Evolutionary conservation across 2,888 invertebrate species (phyloP).

Genomic region (Synanthedon tipuliformis): DNA sequence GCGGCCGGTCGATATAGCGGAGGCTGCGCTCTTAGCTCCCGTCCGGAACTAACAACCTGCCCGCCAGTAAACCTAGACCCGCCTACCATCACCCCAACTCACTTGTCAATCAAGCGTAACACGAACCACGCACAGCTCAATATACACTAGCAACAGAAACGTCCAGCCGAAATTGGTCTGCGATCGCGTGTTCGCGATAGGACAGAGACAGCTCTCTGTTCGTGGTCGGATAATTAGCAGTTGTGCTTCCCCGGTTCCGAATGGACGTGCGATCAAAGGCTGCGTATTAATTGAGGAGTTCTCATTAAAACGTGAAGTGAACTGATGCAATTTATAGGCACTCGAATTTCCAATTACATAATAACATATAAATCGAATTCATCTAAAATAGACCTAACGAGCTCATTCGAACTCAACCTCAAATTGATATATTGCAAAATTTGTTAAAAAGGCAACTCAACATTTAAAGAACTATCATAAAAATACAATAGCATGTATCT

Average conservation of each 20-base stretch:
- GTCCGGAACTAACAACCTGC: conserved; percentile 23
- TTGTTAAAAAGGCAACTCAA: no score
- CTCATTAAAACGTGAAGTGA: conserved; percentile 13
- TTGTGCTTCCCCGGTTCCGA: conserved; percentile 3
- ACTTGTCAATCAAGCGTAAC: background rate
- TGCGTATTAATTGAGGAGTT: conserved; percentile 7
- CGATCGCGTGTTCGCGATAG: background rate
- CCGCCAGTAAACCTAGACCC: background rate
- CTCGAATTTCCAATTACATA: no score
- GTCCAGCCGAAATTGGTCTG: background rate
- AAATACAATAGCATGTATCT: no score
- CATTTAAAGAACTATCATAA: no score
- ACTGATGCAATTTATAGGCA: conserved; percentile 2
- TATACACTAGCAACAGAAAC: background rate
- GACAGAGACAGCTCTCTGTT: conserved; percentile 2
- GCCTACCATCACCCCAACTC: background rate
- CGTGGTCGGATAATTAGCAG: conserved; percentile 10
- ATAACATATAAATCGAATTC: no score
- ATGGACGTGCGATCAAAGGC: conserved; percentile 9
- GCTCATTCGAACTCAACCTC: no score
- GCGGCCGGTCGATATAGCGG: conserved; percentile 53
- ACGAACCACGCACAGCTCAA: background rate
- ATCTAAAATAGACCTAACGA: no score
- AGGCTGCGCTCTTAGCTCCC: conserved; percentile 48
- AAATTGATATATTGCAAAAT: no score